Conservation (phyloP, 2,113 vertebrate species). For the Thryonomys swinderianus region DNA sequence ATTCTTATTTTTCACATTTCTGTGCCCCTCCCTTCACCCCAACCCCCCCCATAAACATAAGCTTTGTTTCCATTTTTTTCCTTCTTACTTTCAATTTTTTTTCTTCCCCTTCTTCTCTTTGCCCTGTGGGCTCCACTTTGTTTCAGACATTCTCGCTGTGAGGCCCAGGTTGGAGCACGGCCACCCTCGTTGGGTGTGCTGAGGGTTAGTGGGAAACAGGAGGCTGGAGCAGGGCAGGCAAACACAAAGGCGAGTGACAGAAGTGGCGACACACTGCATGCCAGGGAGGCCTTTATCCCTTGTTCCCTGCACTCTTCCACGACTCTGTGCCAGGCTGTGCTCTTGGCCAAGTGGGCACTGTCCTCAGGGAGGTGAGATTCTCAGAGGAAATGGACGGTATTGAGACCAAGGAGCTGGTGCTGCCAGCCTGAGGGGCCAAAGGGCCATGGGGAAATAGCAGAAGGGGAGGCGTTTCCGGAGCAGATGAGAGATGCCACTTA, state of each 20-base stretch:
- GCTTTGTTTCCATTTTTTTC: too few relatives aligned
- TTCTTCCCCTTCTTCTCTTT: too few relatives aligned
- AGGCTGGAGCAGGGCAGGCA: not conserved
- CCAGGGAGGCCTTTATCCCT: not conserved
- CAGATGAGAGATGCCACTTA: not conserved
- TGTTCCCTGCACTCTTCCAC: not conserved
- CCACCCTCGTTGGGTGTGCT: not conserved
- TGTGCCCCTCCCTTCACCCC: too few relatives aligned
- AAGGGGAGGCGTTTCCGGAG: not conserved
- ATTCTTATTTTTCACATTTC: too few relatives aligned
- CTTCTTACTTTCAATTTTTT: too few relatives aligned
- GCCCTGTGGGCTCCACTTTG: not conserved
- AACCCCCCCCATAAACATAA: too few relatives aligned
- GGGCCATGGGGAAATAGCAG: not conserved
- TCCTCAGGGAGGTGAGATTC: not conserved
- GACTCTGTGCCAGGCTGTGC: not conserved
- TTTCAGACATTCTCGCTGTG: not conserved
- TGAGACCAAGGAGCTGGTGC: too few relatives aligned
- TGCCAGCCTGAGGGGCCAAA: accelerated
- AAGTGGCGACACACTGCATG: not conserved
- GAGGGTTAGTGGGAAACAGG: not conserved
- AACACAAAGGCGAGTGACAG: not conserved
- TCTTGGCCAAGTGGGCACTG: not conserved
- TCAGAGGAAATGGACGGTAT: accelerated
- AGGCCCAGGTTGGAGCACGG: not conserved